phyloP scores from a whole-genome alignment of 1,140 invertebrate genomes.

The Temnothorax nylanderi region DNA sequence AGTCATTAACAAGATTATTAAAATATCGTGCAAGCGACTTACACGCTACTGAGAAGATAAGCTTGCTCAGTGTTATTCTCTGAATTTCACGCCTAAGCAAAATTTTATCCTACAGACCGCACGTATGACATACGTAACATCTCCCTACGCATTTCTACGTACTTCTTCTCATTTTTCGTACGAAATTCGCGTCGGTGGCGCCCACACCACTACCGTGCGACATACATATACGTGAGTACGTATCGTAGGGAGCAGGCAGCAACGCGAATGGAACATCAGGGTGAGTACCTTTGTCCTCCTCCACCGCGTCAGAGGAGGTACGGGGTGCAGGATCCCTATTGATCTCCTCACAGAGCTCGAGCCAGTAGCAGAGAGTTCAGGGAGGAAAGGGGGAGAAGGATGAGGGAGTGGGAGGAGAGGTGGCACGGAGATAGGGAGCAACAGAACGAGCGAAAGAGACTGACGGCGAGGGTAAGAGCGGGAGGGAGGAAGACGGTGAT shows the following conservation, averaged over 20 bases:
- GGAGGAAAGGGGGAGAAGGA: constrained; percentile 48
- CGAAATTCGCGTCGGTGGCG: constrained; percentile 34
- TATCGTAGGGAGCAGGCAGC: constrained; percentile 65
- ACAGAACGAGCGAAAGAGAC: constrained; percentile 58
- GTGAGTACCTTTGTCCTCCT: constrained; percentile 76
- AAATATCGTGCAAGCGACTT: neutral
- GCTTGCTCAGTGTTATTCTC: neutral
- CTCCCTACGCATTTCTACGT: constrained; percentile 23
- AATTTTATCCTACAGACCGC: constrained; percentile 12
- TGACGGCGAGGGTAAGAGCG: constrained; percentile 34
- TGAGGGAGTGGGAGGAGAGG: neutral
- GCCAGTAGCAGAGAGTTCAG: constrained; percentile 73
- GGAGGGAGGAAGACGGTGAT: constrained; percentile 46
- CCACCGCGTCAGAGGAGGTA: constrained; percentile 72
- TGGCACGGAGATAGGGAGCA: constrained; percentile 69
- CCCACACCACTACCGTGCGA: neutral
- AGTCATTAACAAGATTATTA: neutral
- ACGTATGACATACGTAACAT: constrained; percentile 20
- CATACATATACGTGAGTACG: constrained; percentile 11
- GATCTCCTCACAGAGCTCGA: constrained; percentile 76
- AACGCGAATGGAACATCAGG: constrained; percentile 73
- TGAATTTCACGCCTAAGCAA: constrained; percentile 21
- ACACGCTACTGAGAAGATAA: neutral
- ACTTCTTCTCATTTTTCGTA: constrained; percentile 28
- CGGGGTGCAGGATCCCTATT: constrained; percentile 77